Base-by-base conservation (phyloP, 2,888 invertebrate genomes). In the Macroteleia sp. region DNA sequence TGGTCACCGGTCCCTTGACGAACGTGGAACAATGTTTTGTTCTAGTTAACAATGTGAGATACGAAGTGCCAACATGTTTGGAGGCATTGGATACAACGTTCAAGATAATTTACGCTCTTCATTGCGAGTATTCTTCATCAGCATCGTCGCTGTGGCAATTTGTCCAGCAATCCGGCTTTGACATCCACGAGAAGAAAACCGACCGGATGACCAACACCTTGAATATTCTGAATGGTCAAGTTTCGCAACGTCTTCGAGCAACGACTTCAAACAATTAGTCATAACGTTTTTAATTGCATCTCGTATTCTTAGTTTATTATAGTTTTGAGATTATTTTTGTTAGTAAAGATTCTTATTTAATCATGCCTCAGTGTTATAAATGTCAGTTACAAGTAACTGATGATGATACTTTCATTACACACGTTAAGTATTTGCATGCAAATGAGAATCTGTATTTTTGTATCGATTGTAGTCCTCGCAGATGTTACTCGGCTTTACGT, bases 41-140 rank as follows among this genome's bases (percentile, higher is more conserved):
- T 4, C 1, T 54, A 1, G 22, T 66, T 12, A 34, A 66, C 25
- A 16, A 66, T 41, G 34, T 54, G n/a, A 52, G 44, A 12, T 66
- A 54, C 28, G 54, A 66, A 42, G 22, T 28, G 5, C 9, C 32
- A 6, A 34, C 41, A 16, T 42, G 52, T 44, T 32, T 66, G 9
- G 52, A 46, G 2, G 67, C 67, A 2, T 19, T 75, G 34, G 42
- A 75, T 22, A 30, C 39, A 16, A 42, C 75, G 9, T 54, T 64
- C n/a, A 44, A 66, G 34, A 6, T 34, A 16, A 16, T 54, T 22
- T 66, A 34, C 14, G 52, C 54, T 10, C 52, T 42, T 10, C 17
- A 66, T 25, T 54, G 64, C 30, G 22, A 30, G 10, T 66, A 66
- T 17, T 32, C 64, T 10, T 32, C 64, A 44, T 12, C 42, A 19